These are phyloP conservation scores for Aphelinus certus DNA, from an alignment of 1,140 invertebrate species.

Conservation along the genomic window DNA sequence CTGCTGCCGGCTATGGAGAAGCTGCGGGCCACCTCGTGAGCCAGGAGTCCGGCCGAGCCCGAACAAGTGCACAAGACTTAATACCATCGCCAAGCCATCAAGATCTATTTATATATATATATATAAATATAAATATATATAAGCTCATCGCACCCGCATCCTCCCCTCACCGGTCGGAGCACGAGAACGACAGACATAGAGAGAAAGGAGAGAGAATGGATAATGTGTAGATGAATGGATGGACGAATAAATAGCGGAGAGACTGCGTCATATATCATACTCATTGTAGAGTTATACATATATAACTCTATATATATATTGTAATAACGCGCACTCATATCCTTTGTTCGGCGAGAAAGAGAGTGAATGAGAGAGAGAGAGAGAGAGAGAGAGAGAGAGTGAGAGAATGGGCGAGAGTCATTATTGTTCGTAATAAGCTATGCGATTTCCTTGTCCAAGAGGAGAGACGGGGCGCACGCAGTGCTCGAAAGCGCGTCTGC, in stretches of 20 bases:
- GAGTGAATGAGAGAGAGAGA: background rate
- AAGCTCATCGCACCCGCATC: too few relatives aligned
- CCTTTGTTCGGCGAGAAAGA: too few relatives aligned
- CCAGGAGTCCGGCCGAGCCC: conserved; percentile 1
- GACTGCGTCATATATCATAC: too few relatives aligned
- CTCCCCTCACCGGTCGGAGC: too few relatives aligned
- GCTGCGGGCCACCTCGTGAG: conserved; percentile 60
- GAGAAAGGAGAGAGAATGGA: too few relatives aligned
- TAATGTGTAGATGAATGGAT: too few relatives aligned
- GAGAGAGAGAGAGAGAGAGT: conserved; percentile 27
- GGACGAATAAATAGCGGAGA: too few relatives aligned
- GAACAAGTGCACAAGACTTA: conserved; percentile 61
- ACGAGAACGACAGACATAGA: too few relatives aligned
- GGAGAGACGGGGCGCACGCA: background rate
- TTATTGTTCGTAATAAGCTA: background rate
- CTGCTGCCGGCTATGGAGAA: conserved; percentile 60
- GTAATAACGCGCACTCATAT: too few relatives aligned
- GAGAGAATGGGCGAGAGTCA: background rate
- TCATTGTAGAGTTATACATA: too few relatives aligned
- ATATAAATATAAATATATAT: conserved; percentile 12
- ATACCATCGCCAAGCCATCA: conserved; percentile 51
- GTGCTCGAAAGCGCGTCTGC: too few relatives aligned
- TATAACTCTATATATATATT: too few relatives aligned
- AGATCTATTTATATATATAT: conserved; percentile 31
- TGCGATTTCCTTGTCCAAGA: conserved; percentile 29